These are phyloP conservation scores for Bellardia pandia DNA, from an alignment of 2,888 invertebrate species.

Conservation along the genomic window DNA sequence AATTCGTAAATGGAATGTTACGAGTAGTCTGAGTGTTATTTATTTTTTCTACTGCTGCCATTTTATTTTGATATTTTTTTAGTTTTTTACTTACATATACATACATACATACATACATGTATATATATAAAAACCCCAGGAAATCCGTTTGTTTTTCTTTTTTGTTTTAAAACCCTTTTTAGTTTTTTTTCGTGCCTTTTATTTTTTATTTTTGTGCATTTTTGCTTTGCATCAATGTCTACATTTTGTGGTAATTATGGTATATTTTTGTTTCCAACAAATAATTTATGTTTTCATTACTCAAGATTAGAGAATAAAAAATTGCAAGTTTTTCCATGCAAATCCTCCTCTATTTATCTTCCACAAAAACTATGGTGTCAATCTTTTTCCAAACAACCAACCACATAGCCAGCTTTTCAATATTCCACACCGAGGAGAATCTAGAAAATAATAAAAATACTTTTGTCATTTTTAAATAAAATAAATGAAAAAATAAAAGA, in stretches of 20 bases:
- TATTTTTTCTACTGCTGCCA: slow-evolving; percentile 28
- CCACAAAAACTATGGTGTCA: slow-evolving; percentile 63
- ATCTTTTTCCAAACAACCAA: slow-evolving; percentile 53
- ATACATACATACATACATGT: too few species aligned
- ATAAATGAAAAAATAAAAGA: background rate
- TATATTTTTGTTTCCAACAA: slow-evolving; percentile 70
- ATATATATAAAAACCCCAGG: slow-evolving; percentile 18
- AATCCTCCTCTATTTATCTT: slow-evolving; percentile 59
- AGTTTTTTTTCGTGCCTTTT: slow-evolving; percentile 41
- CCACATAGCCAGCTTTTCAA: slow-evolving; percentile 16
- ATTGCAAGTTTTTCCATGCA: slow-evolving; percentile 66
- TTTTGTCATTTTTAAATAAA: slow-evolving; percentile 51
- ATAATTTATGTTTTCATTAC: slow-evolving; percentile 74
- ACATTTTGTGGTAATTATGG: slow-evolving; percentile 73
- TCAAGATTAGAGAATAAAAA: slow-evolving; percentile 71
- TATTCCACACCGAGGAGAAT: slow-evolving; percentile 14
- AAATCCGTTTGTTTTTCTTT: slow-evolving; percentile 33
- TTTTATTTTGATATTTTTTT: slow-evolving; percentile 37
- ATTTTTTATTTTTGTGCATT: slow-evolving; percentile 56
- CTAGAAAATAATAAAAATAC: slow-evolving; percentile 16
- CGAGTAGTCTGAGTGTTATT: slow-evolving; percentile 61
- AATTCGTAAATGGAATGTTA: slow-evolving; percentile 76
- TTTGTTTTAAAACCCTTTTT: slow-evolving; percentile 55
- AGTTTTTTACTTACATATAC: background rate
- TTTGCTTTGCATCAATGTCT: slow-evolving; percentile 70